Conservation (phyloP, 2,797 vertebrate genomes). For the Meriones psammophilus region DNA sequence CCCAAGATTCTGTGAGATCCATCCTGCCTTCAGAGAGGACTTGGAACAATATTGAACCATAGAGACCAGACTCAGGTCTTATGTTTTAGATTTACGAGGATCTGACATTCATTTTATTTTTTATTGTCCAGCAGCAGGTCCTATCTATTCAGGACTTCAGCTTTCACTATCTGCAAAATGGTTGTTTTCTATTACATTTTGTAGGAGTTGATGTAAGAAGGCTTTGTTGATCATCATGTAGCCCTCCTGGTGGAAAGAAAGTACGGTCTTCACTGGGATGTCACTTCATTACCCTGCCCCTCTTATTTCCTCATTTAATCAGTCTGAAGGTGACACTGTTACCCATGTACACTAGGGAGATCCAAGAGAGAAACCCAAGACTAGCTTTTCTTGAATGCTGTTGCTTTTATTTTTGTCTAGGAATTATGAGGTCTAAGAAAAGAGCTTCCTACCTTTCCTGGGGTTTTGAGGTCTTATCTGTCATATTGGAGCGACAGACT, state of each 20-base stretch:
- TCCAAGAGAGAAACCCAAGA: not conserved
- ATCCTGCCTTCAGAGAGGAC: not conserved
- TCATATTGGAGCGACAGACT: constrained; percentile 93
- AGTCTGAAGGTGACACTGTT: constrained; percentile 42
- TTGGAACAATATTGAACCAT: not conserved
- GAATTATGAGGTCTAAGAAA: constrained; percentile 88
- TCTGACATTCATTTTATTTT: not conserved
- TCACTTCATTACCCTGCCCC: constrained; percentile 40
- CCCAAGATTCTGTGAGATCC: not conserved
- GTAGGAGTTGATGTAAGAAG: constrained; percentile 2
- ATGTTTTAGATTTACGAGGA: not conserved
- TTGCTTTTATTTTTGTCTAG: constrained; percentile 88
- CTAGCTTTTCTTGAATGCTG: constrained; percentile 86
- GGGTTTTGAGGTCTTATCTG: constrained; percentile 90
- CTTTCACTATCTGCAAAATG: not conserved
- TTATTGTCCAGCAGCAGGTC: not conserved
- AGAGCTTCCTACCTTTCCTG: constrained; percentile 91
- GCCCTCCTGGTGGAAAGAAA: constrained; percentile 40
- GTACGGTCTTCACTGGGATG: not conserved
- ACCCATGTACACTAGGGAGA: not conserved
- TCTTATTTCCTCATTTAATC: constrained; percentile 60
- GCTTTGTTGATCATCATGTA: not conserved
- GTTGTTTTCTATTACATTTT: constrained; percentile 6
- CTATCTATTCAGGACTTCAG: not conserved
- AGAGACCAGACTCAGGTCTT: not conserved